Evolutionary conservation across 1,140 invertebrate species (phyloP).

Genomic region (Hestina assimilis): DNA sequence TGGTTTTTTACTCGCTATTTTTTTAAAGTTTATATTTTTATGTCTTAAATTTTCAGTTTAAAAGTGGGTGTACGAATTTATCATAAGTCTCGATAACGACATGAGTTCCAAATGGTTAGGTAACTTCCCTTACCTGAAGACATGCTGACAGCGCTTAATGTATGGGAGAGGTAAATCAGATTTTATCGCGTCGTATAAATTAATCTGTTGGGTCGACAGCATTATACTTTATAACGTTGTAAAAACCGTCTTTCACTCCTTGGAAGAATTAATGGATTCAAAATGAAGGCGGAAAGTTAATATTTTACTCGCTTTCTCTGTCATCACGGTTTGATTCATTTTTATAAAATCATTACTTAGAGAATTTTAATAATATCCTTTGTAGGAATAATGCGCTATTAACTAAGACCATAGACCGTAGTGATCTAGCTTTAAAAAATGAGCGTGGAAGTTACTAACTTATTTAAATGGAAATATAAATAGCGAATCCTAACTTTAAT

Average conservation of each 20-base stretch:
- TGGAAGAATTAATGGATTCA: conserved; percentile 18
- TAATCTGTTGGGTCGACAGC: conserved; percentile 17
- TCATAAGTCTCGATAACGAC: neutral
- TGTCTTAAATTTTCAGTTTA: neutral
- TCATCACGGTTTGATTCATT: conserved; percentile 3
- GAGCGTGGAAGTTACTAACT: too few species aligned
- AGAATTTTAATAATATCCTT: neutral
- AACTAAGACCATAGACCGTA: too few species aligned
- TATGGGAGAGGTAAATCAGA: conserved; percentile 15
- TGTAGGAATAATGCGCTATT: too few species aligned
- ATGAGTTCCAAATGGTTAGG: neutral
- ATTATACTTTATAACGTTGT: conserved; percentile 26
- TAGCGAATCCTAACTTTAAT: too few species aligned
- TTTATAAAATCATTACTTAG: conserved; percentile 8
- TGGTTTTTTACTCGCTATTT: neutral
- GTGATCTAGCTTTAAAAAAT: too few species aligned
- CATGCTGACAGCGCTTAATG: conserved; percentile 23
- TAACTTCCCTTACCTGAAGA: conserved; percentile 8
- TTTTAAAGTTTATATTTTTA: neutral
- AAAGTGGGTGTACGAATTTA: neutral
- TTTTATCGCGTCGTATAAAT: conserved; percentile 31
- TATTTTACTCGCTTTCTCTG: conserved; percentile 16
- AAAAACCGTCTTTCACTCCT: conserved; percentile 21
- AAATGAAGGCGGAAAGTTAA: conserved; percentile 15
- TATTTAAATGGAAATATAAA: too few species aligned